Evolutionary conservation across 2,888 invertebrate species (phyloP), one percentile per base, ranked within the genome.

Genomic region (Micoletzkya japonica): DNA sequence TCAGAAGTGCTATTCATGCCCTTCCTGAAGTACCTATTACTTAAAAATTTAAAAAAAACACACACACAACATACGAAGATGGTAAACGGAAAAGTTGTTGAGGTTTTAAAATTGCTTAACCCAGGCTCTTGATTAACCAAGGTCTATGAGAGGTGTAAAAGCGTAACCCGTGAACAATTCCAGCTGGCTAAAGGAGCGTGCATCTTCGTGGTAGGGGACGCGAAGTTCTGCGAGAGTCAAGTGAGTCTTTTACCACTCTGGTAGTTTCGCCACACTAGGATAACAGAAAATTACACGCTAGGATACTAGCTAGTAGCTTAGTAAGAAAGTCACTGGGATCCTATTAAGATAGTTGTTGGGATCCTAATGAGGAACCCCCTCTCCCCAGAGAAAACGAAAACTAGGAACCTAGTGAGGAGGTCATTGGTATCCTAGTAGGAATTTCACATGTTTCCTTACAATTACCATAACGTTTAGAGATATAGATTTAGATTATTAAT

Each of bases 141-240:
- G 6, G 17, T 50, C n/a, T n/a, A 54, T 54, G 2, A 6, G 7
- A 26, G 14, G 6, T 54, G 4, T 17, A 3, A 28, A n/a, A 28
- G 2, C 26, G 26, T 14, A 54, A 3, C 24, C 24, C 54, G 24
- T 3, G 32, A 20, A 26, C 7, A 4, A 10, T 30, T 28, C 49
- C 36, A 64, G 64, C 20, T 36, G 26, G 24, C 36, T 14, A 66
- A 52, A 26, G 64, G 64, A 0, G 17, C 32, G 26, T 66, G 64
- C 64, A 54, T 36, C 2, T 52, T 66, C 37, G 34, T 66, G 4
- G 4, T 66, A 4, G 64, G 64, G 10, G 64, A 66, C 26, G 26
- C 36, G 4, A 14, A n/a, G 54, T 37, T 44, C 2, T 66, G 64
- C 54, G 54, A 50, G 4, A 36, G 54, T n/a, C 64, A 66, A 20